Conservation (phyloP, 2,797 vertebrate species). For the Rhodeus uyekii region DNA sequence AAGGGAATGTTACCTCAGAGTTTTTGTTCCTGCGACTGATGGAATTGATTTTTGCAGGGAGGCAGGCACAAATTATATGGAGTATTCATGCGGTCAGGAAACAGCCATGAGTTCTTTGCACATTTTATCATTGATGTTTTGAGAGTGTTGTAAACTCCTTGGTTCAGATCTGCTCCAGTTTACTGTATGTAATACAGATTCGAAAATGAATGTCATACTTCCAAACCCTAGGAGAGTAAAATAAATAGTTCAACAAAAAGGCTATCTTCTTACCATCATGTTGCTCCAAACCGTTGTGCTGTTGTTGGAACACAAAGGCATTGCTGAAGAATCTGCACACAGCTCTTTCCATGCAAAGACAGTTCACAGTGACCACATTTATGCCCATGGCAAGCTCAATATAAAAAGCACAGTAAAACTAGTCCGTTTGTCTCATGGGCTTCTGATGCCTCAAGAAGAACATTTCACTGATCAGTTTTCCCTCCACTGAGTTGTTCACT, state of each 20-base stretch:
- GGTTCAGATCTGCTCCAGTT: not conserved
- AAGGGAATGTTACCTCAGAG: slow-evolving; percentile 19
- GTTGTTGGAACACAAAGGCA: not conserved
- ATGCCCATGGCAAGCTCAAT: not conserved
- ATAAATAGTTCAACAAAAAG: not conserved
- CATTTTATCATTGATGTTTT: not conserved
- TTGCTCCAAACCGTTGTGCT: not conserved
- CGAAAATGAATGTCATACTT: not conserved
- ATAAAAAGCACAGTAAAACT: not conserved
- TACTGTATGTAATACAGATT: not conserved
- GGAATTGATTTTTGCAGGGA: not conserved
- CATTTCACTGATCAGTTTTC: not conserved
- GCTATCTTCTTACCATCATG: not conserved
- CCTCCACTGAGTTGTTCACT: not conserved
- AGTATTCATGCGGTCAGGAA: not conserved
- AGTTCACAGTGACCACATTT: not conserved
- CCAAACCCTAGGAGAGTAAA: not conserved
- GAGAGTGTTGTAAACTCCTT: not conserved
- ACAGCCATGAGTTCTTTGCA: not conserved
- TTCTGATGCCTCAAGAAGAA: not conserved
- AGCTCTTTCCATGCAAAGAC: not conserved
- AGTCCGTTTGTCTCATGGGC: not conserved
- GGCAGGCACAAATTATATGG: not conserved
- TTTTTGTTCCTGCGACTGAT: not conserved
- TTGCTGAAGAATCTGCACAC: not conserved